Percentiles rank a stretch among this genome's conserved stretches.
phyloP scores from a whole-genome alignment of 2,113 vertebrate species.

The Dromas ardeola region DNA sequence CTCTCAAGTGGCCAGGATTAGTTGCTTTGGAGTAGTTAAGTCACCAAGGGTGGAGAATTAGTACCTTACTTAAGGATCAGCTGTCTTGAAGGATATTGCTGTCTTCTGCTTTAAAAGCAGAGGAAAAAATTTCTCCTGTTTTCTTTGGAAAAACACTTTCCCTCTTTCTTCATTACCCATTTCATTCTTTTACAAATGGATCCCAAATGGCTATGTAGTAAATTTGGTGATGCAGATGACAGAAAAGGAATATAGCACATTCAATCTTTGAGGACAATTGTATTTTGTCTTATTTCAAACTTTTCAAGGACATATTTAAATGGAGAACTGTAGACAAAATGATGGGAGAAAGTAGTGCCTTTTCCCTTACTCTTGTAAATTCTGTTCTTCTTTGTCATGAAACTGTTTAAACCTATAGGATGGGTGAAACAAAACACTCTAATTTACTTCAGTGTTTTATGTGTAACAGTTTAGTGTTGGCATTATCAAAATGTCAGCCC shows the following conservation, averaged over 20 bases:
- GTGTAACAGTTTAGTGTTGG: background rate
- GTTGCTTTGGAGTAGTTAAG: background rate
- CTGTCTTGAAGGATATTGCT: background rate
- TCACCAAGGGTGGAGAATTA: background rate
- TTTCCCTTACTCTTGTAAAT: background rate
- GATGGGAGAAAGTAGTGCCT: background rate
- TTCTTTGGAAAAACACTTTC: background rate
- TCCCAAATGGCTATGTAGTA: accelerated
- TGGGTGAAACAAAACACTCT: background rate
- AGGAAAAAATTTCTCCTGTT: background rate
- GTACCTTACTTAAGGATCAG: background rate
- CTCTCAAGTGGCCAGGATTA: background rate
- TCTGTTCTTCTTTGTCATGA: background rate
- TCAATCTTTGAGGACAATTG: background rate
- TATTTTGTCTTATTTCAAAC: background rate
- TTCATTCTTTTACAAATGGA: background rate
- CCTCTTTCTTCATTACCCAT: background rate
- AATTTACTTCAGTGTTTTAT: background rate
- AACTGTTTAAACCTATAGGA: background rate
- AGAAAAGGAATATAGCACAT: background rate
- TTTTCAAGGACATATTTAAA: background rate
- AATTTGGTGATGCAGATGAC: background rate
- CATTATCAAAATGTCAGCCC: background rate
- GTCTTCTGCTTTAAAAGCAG: background rate
- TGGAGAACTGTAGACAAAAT: background rate